Evolutionary conservation across 2,113 vertebrate species (phyloP), one percentile per base, ranked within the genome.

Genomic region (Nestor notabilis): DNA sequence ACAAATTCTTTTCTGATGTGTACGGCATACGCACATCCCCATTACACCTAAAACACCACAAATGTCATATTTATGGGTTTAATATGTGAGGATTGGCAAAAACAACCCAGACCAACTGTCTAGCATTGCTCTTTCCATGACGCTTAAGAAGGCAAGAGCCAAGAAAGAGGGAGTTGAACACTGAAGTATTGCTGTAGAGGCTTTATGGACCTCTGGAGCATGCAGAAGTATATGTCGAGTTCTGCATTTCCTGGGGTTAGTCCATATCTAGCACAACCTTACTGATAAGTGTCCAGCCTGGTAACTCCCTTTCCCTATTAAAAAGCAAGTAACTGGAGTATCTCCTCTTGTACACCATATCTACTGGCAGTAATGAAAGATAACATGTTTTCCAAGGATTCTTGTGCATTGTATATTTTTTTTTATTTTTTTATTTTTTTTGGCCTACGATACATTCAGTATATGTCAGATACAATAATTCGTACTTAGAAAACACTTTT

Each of bases 31-130:
- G 5, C 47, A 69, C 33, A 56, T 69, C 12, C 20, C 23, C 14
- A 12, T 92, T 61, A 35, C 18, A 72, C 8, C n/a, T 81, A 69
- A 89, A 86, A 19, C 28, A 53, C 39, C 39, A 50, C 19, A 49
- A 21, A 63, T 3, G 9, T 31, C 66, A 17, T 37, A 49, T 63
- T 19, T 35, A 13, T 77, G 37, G 16, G 46, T 85, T 82, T 75
- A 70, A 23, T 65, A 19, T 17, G 3, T n/a, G 9, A 89, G 47
- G 25, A 68, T 0, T 60, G 60, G 80, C 27, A 75, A 65, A 86
- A 43, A 1, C 17, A 49, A 5, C 10, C 15, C 2, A 2, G 17
- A 52, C 8, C 55, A 69, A 3, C 35, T 24, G 3, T 21, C 29
- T 10, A 53, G 19, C 6, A 1, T 63, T 70, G 21, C 0, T 1